These are phyloP conservation scores for Distichodus sexfasciatus DNA, from an alignment of 2,797 vertebrate genomes.

Conservation along the genomic window DNA sequence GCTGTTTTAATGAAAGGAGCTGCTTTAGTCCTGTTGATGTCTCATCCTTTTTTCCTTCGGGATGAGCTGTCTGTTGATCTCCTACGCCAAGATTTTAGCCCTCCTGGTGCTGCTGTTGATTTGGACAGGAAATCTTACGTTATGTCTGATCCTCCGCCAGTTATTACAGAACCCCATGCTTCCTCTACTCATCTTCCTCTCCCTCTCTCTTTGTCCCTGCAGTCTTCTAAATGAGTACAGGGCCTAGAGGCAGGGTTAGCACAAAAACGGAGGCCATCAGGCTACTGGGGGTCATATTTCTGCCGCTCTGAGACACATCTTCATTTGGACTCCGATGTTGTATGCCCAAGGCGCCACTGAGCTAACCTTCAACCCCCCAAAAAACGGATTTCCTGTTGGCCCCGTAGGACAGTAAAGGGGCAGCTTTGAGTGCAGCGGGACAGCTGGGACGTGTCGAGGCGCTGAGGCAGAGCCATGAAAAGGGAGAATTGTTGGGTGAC, in stretches of 20 bases:
- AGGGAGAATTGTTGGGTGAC: slow-evolving; percentile 67
- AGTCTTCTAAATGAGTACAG: slow-evolving; percentile 7
- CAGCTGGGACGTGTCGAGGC: slow-evolving; percentile 62
- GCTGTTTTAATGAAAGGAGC: slow-evolving; percentile 6
- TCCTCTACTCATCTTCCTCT: slow-evolving; percentile 22
- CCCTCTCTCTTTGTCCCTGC: too few species aligned
- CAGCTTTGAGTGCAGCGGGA: slow-evolving; percentile 64
- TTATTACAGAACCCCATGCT: slow-evolving; percentile 43
- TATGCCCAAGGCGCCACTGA: slow-evolving; percentile 32
- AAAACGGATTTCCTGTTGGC: slow-evolving; percentile 62
- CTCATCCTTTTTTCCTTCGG: slow-evolving; percentile 12
- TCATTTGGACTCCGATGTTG: slow-evolving; percentile 30
- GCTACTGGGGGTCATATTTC: slow-evolving; percentile 31
- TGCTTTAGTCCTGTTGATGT: slow-evolving; percentile 24
- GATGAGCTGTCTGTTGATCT: slow-evolving; percentile 3
- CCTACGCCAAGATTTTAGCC: slow-evolving; percentile 11
- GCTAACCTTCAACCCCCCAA: slow-evolving; percentile 59
- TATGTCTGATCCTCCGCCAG: slow-evolving; percentile 58
- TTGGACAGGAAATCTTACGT: slow-evolving; percentile 44
- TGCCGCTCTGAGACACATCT: slow-evolving; percentile 25
- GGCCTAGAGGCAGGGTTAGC: slow-evolving; percentile 33
- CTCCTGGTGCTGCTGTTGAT: slow-evolving; percentile 54
- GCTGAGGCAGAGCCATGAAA: slow-evolving; percentile 61
- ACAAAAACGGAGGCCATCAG: slow-evolving; percentile 51
- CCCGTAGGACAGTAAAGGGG: slow-evolving; percentile 65